phyloP scores from a whole-genome alignment of 2,888 invertebrate genomes.

The Aplocera efformata region DNA sequence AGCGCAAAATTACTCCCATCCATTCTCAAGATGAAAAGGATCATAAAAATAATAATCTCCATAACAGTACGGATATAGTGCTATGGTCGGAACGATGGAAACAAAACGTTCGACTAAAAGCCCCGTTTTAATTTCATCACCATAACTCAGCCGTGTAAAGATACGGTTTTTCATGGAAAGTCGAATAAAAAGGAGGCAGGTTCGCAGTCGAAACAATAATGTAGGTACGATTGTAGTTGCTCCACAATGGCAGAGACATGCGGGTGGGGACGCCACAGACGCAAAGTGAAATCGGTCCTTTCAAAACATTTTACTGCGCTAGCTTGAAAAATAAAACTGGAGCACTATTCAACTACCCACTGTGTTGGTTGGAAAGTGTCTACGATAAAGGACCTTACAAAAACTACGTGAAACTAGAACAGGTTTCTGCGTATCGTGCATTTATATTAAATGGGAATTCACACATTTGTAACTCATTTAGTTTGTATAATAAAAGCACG shows the following conservation, averaged over 20 bases:
- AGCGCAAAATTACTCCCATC: slow-evolving; percentile 31
- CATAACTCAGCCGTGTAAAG: slow-evolving; percentile 66
- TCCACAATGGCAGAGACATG: slow-evolving; percentile 71
- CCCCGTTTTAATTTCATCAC: slow-evolving; percentile 71
- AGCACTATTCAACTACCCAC: slow-evolving; percentile 60
- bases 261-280: slow-evolving; percentile 52
- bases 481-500: background rate
- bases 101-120: slow-evolving; percentile 60
- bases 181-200: slow-evolving; percentile 66
- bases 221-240: slow-evolving; percentile 68
- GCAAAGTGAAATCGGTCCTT: slow-evolving; percentile 77
- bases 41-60: slow-evolving; percentile 43
- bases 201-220: slow-evolving; percentile 73
- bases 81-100: slow-evolving; percentile 34
- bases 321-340: slow-evolving; percentile 68
- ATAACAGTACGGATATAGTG: slow-evolving; percentile 38
- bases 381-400: slow-evolving; percentile 47
- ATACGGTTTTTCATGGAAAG: slow-evolving; percentile 65
- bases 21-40: slow-evolving; percentile 39
- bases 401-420: slow-evolving; percentile 37
- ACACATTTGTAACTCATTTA: slow-evolving; percentile 1
- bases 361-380: slow-evolving; percentile 46
- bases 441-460: slow-evolving; percentile 13
- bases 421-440: slow-evolving; percentile 19
- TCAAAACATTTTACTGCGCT: slow-evolving; percentile 74